Evolutionary conservation across 2,797 vertebrate genomes (phyloP).

Genomic region (Typhlichthys eigenmanni): DNA sequence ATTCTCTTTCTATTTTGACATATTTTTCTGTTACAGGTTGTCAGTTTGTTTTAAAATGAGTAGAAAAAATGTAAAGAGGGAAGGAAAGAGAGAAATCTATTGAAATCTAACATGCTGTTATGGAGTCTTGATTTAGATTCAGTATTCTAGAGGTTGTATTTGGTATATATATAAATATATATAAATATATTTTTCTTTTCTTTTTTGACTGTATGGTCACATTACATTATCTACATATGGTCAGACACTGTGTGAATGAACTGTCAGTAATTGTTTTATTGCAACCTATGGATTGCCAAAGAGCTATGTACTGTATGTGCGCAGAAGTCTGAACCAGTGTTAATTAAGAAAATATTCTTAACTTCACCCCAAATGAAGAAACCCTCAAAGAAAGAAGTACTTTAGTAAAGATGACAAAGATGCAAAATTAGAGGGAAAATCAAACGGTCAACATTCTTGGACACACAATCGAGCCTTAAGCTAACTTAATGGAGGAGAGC

Average conservation of each 20-base stretch:
- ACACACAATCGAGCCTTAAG: slow-evolving; percentile 93
- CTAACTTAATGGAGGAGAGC: slow-evolving; percentile 92
- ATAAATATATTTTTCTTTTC: slow-evolving; percentile 72
- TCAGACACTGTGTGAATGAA: slow-evolving; percentile 73
- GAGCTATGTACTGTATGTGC: slow-evolving; percentile 70
- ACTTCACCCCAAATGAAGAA: slow-evolving; percentile 38
- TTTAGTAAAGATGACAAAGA: slow-evolving; percentile 41
- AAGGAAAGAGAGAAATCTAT: slow-evolving; percentile 67
- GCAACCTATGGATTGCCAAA: slow-evolving; percentile 99
- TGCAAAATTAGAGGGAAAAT: slow-evolving; percentile 44
- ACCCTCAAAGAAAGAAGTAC: slow-evolving; percentile 42
- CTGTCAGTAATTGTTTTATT: slow-evolving; percentile 78
- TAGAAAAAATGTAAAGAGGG: slow-evolving; percentile 50
- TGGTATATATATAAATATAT: slow-evolving; percentile 49
- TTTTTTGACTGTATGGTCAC: slow-evolving; percentile 72
- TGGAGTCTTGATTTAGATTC: slow-evolving; percentile 76
- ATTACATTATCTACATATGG: slow-evolving; percentile 58
- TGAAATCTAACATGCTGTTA: slow-evolving; percentile 75
- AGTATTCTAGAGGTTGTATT: slow-evolving; percentile 78
- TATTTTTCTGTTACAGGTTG: slow-evolving; percentile 67
- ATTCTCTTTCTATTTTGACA: slow-evolving; percentile 69
- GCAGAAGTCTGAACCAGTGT: slow-evolving; percentile 62
- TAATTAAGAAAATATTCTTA: slow-evolving; percentile 28
- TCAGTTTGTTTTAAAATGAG: slow-evolving; percentile 50
- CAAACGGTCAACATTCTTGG: slow-evolving; percentile 75